A percentile compares a stretch with the other conserved stretches of the same genome.
Evolutionary conservation across 2,888 invertebrate genomes (phyloP).

Genomic region (Druceiella hillmani): DNA sequence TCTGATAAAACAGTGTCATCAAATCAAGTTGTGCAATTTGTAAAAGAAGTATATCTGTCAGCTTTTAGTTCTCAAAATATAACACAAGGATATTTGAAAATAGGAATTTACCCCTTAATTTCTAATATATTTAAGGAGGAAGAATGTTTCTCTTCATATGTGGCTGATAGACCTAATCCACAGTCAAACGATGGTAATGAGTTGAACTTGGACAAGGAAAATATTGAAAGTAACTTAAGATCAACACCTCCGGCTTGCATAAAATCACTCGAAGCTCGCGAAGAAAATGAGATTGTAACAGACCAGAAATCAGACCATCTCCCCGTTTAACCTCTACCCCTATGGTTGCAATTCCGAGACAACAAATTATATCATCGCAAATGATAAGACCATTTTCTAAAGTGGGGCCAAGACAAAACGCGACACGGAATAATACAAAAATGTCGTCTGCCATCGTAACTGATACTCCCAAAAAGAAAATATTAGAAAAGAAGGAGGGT

Average conservation of each 20-base stretch:
- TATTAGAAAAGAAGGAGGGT: conserved; percentile 6
- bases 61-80: conserved; percentile 21
- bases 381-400: conserved; percentile 15
- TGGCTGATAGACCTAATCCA: no score
- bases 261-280: conserved; percentile 8
- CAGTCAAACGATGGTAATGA: no score
- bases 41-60: conserved; percentile 17
- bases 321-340: conserved; percentile 11
- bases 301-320: conserved; percentile 12
- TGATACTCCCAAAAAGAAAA: conserved; percentile 15
- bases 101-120: conserved; percentile 14
- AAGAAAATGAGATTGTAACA: conserved; percentile 12
- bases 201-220: conserved; percentile 9
- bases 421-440: conserved; percentile 19
- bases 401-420: conserved; percentile 18
- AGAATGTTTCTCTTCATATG: no score
- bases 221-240: conserved; percentile 9
- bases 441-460: conserved; percentile 19
- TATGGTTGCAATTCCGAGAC: conserved; percentile 11
- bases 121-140: no score
- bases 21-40: conserved; percentile 18
- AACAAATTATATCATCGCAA: conserved; percentile 13
- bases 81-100: no score
- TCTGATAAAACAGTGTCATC: conserved; percentile 23
- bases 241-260: conserved; percentile 14